phyloP scores from a whole-genome alignment of 2,113 vertebrate genomes.

The Heterochromis multidens region DNA sequence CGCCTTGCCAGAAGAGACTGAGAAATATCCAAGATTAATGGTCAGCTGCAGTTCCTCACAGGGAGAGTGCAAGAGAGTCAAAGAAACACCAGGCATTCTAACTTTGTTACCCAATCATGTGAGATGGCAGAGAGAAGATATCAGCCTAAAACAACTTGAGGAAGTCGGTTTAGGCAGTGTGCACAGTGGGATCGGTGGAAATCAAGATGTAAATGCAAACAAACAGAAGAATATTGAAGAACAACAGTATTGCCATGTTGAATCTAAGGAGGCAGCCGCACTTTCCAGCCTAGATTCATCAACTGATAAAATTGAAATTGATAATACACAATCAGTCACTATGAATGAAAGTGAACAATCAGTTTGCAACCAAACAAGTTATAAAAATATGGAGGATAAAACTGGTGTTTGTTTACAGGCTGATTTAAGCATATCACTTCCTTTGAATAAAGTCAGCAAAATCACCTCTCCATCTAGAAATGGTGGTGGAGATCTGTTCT shows the following conservation, averaged over 20 bases:
- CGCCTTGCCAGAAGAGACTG: background rate
- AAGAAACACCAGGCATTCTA: background rate
- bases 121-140: background rate
- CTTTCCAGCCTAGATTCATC: background rate
- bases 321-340: background rate
- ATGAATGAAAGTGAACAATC: background rate
- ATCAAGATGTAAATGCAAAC: background rate
- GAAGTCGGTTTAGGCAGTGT: background rate
- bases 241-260: background rate
- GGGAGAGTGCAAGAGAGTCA: background rate
- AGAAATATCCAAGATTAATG: background rate
- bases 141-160: background rate
- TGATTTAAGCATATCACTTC: background rate
- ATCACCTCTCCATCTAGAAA: too few species aligned
- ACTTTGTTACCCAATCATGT: background rate
- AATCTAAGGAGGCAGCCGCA: background rate
- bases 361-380: background rate
- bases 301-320: background rate
- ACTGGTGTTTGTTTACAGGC: background rate
- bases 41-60: background rate
- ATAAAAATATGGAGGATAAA: background rate
- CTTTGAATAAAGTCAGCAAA: background rate
- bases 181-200: background rate
- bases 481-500: background rate
- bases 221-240: background rate